Percentiles rank a stretch among this genome's conserved stretches.
Evolutionary conservation across 2,888 invertebrate species (phyloP).

Genomic region (Hirudinaria manillensis): DNA sequence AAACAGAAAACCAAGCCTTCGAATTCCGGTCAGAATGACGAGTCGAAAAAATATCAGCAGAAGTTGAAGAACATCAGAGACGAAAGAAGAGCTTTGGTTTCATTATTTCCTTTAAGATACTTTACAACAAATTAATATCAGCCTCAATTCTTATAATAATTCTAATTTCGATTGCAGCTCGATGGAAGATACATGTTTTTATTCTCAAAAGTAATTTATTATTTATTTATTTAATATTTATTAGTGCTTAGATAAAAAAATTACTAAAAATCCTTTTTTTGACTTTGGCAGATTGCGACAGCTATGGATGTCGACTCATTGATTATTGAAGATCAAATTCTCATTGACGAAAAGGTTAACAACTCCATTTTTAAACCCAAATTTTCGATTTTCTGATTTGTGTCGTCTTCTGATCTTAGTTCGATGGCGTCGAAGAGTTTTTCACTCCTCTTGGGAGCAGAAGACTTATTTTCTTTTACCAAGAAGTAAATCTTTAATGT

Average conservation of each 20-base stretch:
- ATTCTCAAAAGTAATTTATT: slow-evolving; percentile 45
- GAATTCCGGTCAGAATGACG: too few relatives aligned
- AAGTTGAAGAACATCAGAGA: too few relatives aligned
- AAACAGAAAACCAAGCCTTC: too few relatives aligned
- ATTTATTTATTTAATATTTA: background rate
- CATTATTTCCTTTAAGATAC: too few relatives aligned
- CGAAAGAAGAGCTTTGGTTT: too few relatives aligned
- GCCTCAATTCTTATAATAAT: too few relatives aligned
- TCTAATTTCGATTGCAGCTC: slow-evolving; percentile 45
- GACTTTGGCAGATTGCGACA: slow-evolving; percentile 46
- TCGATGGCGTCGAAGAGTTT: slow-evolving; percentile 52
- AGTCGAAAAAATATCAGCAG: too few relatives aligned
- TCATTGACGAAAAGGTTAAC: slow-evolving; percentile 52
- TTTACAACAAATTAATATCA: too few relatives aligned
- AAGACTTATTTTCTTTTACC: slow-evolving; percentile 53
- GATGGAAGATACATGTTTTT: slow-evolving; percentile 50
- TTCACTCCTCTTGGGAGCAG: slow-evolving; percentile 50
- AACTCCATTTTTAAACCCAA: background rate
- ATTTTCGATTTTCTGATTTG: background rate
- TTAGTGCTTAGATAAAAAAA: background rate
- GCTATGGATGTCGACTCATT: slow-evolving; percentile 47
- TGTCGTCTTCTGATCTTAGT: slow-evolving; percentile 39
- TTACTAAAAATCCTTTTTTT: background rate
- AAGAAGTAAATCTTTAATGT: slow-evolving; percentile 40
- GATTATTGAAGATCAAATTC: slow-evolving; percentile 50